Conservation (phyloP, 2,888 invertebrate genomes). For the Maniola hyperantus region DNA sequence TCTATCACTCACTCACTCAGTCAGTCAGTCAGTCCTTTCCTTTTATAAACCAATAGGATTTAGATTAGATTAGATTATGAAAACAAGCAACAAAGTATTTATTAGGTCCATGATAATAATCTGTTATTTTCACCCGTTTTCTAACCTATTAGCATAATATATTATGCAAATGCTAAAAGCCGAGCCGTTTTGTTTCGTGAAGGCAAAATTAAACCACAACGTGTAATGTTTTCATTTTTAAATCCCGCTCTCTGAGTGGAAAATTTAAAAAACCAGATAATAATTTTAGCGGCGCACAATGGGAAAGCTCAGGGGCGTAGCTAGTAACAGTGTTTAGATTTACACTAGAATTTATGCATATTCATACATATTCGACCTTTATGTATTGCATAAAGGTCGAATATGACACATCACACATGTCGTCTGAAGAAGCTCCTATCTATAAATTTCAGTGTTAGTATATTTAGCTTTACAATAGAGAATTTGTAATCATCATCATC, state of each 20-base stretch:
- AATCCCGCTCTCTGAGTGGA: conserved; percentile 61
- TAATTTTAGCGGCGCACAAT: conserved; percentile 63
- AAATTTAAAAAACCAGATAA: conserved; percentile 74
- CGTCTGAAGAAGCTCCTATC: too few species aligned
- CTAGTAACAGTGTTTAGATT: not conserved
- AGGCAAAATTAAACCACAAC: conserved; percentile 67
- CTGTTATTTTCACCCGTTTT: not conserved
- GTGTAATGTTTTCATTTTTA: conserved; percentile 74
- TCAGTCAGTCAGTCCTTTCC: too few species aligned
- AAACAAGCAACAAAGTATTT: too few species aligned
- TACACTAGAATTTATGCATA: too few species aligned
- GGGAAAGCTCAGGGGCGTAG: conserved; percentile 32
- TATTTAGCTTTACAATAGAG: not conserved
- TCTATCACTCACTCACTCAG: too few species aligned
- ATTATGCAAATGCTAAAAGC: conserved; percentile 29
- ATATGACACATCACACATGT: too few species aligned
- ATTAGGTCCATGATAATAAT: not conserved
- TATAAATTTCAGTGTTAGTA: too few species aligned
- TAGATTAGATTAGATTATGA: too few species aligned
- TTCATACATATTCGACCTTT: too few species aligned
- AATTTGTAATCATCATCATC: too few species aligned
- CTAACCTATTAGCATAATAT: conserved; percentile 15
- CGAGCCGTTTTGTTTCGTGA: conserved; percentile 59
- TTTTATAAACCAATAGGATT: too few species aligned
- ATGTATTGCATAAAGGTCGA: too few species aligned